Evolutionary conservation across 2,113 vertebrate species (phyloP).

Genomic region (Otolemur garnettii): DNA sequence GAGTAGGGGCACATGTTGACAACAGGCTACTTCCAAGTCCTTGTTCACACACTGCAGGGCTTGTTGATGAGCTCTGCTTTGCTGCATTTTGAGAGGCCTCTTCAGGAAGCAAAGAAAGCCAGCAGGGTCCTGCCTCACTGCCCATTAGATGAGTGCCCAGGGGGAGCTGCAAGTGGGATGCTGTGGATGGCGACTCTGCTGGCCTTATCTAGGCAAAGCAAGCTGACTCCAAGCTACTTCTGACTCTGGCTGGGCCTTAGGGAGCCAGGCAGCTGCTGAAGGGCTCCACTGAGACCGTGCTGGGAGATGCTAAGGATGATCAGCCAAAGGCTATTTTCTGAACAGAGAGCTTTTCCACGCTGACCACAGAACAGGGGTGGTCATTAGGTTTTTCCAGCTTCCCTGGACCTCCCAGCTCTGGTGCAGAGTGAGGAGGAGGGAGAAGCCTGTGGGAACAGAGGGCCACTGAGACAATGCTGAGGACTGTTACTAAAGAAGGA

Average conservation of each 20-base stretch:
- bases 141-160: neutral
- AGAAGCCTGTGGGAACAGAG: neutral
- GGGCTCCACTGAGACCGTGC: neutral
- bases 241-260: neutral
- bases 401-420: neutral
- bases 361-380: rapidly evolving
- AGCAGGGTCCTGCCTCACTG: rapidly evolving
- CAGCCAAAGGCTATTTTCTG: neutral
- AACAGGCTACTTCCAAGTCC: neutral
- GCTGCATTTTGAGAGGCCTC: neutral
- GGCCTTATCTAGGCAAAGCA: neutral
- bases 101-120: neutral
- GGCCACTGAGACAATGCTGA: neutral
- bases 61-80: neutral
- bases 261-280: neutral
- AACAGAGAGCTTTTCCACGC: neutral
- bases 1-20: neutral
- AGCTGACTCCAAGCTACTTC: neutral
- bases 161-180: rapidly evolving
- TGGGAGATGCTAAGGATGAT: rapidly evolving
- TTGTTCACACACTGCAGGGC: neutral
- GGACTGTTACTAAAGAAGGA: neutral
- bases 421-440: neutral
- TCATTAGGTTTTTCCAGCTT: neutral
- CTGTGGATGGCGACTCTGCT: neutral